Evolutionary conservation across 2,113 vertebrate genomes (phyloP).

Genomic region (Riparia riparia): DNA sequence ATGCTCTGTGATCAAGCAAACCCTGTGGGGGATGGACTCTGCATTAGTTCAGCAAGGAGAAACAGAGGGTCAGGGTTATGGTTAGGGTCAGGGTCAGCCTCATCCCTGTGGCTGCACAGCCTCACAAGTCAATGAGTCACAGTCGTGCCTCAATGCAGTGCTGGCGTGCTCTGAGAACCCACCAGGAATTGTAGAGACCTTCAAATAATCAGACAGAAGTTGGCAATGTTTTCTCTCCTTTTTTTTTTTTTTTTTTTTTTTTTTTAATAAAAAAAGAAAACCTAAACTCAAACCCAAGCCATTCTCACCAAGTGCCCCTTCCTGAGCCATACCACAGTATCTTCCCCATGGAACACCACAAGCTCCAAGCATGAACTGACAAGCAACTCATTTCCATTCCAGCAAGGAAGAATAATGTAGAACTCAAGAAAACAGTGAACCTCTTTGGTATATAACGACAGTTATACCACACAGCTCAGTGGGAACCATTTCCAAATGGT

Average conservation of each 20-base stretch:
- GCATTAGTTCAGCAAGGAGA: neutral
- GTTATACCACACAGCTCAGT: conserved; percentile 52
- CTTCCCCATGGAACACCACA: neutral
- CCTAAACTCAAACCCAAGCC: neutral
- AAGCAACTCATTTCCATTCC: neutral
- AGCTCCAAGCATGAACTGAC: neutral
- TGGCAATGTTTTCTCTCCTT: neutral
- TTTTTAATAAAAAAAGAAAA: neutral
- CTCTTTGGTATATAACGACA: conserved; percentile 77
- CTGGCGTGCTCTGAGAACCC: neutral
- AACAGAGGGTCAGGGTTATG: fast-evolving
- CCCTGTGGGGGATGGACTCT: neutral
- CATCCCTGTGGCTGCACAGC: neutral
- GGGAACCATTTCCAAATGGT: conserved; percentile 39
- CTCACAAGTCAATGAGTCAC: fast-evolving
- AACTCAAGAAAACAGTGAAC: conserved; percentile 31
- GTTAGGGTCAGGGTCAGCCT: neutral
- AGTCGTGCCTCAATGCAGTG: fast-evolving
- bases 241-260: neutral
- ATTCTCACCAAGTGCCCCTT: neutral
- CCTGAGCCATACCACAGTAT: neutral
- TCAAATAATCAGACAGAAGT: neutral
- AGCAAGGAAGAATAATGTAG: neutral
- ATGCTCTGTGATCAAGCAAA: neutral
- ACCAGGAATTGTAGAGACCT: neutral